Conservation (phyloP, 2,797 vertebrate species). For the Galaxias olidus region DNA sequence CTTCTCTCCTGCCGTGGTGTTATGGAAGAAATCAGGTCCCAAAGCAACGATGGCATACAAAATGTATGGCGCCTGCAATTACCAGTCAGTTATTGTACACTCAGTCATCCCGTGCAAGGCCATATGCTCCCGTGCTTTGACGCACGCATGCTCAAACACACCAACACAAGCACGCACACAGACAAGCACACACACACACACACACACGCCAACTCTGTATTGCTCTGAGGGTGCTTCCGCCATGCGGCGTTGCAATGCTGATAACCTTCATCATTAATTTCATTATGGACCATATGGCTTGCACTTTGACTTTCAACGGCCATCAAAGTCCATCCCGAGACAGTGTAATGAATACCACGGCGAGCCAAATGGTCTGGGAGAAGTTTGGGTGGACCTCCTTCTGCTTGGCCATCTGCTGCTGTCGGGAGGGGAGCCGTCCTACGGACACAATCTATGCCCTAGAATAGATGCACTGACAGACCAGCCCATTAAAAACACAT, state of each 20-base stretch:
- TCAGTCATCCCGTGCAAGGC: not conserved
- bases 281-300: conserved; percentile 4
- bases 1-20: too few species aligned
- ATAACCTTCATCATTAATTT: not conserved
- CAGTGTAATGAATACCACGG: not conserved
- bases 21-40: too few species aligned
- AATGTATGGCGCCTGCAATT: not conserved
- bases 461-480: too few species aligned
- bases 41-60: too few species aligned
- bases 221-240: too few species aligned
- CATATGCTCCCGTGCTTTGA: not conserved
- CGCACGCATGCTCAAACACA: not conserved
- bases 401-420: too few species aligned
- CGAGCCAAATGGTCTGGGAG: too few species aligned
- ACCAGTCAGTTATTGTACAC: not conserved
- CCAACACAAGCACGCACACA: not conserved
- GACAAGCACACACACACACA: not conserved
- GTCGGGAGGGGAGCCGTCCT: too few species aligned
- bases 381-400: too few species aligned
- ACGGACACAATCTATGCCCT: too few species aligned
- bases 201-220: not conserved
- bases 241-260: too few species aligned
- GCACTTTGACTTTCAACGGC: conserved; percentile 4
- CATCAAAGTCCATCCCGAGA: conserved; percentile 15
- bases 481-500: too few species aligned